Percentiles rank a stretch among this genome's conserved stretches.
Evolutionary conservation across 2,797 vertebrate genomes (phyloP).

Genomic region (Enteromius treurensis): DNA sequence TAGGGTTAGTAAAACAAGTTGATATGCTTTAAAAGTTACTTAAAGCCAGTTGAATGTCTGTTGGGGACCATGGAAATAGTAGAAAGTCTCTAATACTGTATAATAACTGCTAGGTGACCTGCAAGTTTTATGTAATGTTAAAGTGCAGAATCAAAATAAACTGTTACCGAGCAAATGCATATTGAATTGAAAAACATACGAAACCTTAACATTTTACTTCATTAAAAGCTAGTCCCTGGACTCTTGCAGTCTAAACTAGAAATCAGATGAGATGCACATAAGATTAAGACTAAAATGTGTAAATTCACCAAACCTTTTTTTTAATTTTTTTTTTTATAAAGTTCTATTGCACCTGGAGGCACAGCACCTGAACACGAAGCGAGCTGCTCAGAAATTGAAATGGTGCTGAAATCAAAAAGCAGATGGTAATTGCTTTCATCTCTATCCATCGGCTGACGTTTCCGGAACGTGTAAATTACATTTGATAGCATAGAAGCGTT

Average conservation of each 20-base stretch:
- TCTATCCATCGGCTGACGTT: constrained; percentile 36
- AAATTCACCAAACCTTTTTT: constrained; percentile 23
- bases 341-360: constrained; percentile 6
- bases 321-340: constrained; percentile 17
- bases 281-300: constrained; percentile 39
- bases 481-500: constrained; percentile 35
- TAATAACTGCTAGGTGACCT: background rate
- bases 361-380: constrained; percentile 35
- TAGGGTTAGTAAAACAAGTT: too few relatives aligned
- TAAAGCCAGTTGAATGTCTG: too few relatives aligned
- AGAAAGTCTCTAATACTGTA: background rate
- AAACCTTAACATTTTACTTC: background rate
- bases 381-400: constrained; percentile 37
- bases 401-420: constrained; percentile 44
- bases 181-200: background rate
- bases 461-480: constrained; percentile 58
- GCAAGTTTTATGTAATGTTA: background rate
- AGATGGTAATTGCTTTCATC: constrained; percentile 51
- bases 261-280: constrained; percentile 14
- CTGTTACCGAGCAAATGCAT: background rate
- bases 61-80: too few relatives aligned
- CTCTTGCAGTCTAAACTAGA: background rate
- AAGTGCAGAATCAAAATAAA: background rate
- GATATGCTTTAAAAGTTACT: too few relatives aligned
- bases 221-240: background rate